phyloP scores from a whole-genome alignment of 2,113 vertebrate species.

The Microtus oregoni region DNA sequence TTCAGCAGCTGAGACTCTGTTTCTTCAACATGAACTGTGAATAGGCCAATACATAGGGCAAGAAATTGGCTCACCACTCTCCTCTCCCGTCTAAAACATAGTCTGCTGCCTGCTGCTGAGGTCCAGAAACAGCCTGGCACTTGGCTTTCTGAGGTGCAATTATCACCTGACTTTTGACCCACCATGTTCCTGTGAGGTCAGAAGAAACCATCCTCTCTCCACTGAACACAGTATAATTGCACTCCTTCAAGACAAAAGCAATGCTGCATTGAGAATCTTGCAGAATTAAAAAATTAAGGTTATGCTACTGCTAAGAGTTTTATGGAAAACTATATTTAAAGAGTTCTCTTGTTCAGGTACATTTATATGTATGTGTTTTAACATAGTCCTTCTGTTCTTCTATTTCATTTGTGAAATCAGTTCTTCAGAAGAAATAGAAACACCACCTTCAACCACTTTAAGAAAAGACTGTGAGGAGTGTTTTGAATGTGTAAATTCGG shows the following conservation, averaged over 20 bases:
- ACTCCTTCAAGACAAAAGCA: neutral
- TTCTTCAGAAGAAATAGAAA: neutral
- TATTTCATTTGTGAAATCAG: slow-evolving; percentile 22
- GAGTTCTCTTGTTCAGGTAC: neutral
- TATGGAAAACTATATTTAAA: slow-evolving; percentile 14
- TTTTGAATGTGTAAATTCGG: neutral
- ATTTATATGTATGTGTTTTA: neutral
- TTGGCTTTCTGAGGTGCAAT: neutral
- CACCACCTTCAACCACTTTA: neutral
- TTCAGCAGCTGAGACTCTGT: neutral
- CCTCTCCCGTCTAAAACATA: rapidly evolving
- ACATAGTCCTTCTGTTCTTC: slow-evolving; percentile 11
- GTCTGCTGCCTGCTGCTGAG: neutral
- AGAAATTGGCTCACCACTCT: neutral
- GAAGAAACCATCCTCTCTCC: neutral
- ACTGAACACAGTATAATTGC: neutral
- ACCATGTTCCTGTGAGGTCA: neutral
- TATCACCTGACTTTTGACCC: neutral
- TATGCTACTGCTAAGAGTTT: neutral
- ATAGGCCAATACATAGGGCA: neutral
- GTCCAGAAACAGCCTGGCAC: neutral
- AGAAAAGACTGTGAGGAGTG: neutral
- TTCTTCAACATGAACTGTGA: neutral
- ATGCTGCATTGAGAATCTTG: neutral
- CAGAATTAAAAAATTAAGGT: slow-evolving; percentile 17